Base-by-base conservation (phyloP, 2,113 vertebrate genomes). In the Glaucomys volans region DNA sequence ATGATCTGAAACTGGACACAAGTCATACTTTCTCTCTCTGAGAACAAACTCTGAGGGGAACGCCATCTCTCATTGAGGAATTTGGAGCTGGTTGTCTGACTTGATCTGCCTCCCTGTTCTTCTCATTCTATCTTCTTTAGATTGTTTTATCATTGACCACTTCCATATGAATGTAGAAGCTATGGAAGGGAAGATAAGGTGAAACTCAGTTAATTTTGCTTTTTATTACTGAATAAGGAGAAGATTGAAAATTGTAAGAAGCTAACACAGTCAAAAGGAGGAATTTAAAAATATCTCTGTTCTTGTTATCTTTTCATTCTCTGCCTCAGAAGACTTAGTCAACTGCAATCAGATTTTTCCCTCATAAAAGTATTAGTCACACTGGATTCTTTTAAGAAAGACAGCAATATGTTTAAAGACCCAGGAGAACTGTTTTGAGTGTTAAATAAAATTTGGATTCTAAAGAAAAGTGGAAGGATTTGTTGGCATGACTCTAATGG, bases 391-490 rank as follows among this genome's bases (percentile, higher is more conserved):
- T 95, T 83, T 24, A 92, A 92, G 52, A 62, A 87, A 93, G 74
- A 83, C 54, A 93, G 82, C 83, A 89, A 80, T 37, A 62, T 12
- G 40, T 52, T 79, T 74, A 76, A 95, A 91, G 77, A 42, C 79
- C 22, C 54, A 28, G 54, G 82, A 69, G 93, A 96, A 96, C 37
- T 77, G 64, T 92, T 95, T 59, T 94, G 72, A 93, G 66, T 50
- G n/a, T 92, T 95, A 96, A 96, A 91, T 97, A 97, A 93, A 98
- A 97, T 96, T 94, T 97, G 96, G 98, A 98, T 98, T 98, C 97
- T 98, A 97, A 98, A 97, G 98, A 97, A 93, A 97, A 97, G 94
- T 95, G 95, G 95, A 97, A 98, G 98, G 98, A 97, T 98, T 98
- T 98, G 93, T 98, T 98, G 98, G 97, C 82, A 7, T 94, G 95